phyloP scores from a whole-genome alignment of 2,113 vertebrate species.

The Leptobrachium leishanense region DNA sequence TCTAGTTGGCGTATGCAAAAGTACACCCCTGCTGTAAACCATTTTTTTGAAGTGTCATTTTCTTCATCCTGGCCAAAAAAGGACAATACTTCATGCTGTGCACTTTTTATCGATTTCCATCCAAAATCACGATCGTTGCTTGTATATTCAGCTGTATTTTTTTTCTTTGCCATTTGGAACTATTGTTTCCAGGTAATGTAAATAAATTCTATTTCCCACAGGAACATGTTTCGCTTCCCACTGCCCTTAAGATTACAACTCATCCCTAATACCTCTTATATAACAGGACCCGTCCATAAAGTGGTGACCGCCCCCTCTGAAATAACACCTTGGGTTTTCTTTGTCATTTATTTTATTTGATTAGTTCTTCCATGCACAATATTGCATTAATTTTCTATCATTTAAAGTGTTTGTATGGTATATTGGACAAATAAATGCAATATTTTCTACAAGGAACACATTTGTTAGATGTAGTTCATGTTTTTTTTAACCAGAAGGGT shows the following conservation, averaged over 20 bases:
- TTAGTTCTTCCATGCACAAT: slow-evolving; percentile 55
- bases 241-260: no score
- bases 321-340: no score
- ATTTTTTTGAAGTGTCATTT: neutral
- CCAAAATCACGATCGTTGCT: slow-evolving; percentile 55
- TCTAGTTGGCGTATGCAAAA: no score
- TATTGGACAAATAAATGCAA: slow-evolving; percentile 51
- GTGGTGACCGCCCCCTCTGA: no score
- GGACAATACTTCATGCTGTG: neutral
- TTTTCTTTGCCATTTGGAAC: slow-evolving; percentile 48
- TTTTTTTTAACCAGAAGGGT: slow-evolving; percentile 30
- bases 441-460: slow-evolving; percentile 58
- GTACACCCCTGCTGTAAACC: neutral
- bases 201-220: no score
- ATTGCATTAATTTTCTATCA: slow-evolving; percentile 57
- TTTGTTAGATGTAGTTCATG: slow-evolving; percentile 13
- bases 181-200: slow-evolving; percentile 23
- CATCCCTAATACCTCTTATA: no score
- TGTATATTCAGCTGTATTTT: slow-evolving; percentile 48
- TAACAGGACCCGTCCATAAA: no score
- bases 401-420: slow-evolving; percentile 52
- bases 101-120: slow-evolving; percentile 34
- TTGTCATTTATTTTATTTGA: slow-evolving; percentile 58
- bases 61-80: neutral
- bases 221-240: no score